Evolutionary conservation across 1,140 invertebrate species (phyloP).

Genomic region (Bombus sibiricus): DNA sequence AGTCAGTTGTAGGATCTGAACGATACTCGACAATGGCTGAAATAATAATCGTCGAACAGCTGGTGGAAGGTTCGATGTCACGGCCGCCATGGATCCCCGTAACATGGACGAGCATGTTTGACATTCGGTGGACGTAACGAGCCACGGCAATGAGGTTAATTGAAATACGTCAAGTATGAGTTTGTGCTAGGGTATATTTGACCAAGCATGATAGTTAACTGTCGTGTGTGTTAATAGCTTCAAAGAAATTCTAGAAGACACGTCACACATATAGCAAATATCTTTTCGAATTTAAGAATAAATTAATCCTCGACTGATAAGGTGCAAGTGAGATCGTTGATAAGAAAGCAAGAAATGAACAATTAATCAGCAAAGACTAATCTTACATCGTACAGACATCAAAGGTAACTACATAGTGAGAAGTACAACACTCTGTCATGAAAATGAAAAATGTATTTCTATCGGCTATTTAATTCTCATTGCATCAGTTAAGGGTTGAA

Average conservation of each 20-base stretch:
- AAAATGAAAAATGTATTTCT: not conserved
- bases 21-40: constrained; percentile 6
- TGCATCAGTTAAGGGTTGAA: not conserved
- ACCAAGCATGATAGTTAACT: not conserved
- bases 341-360: not conserved
- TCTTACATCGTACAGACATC: not conserved
- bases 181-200: constrained; percentile 45
- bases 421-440: not conserved
- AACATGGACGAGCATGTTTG: constrained; percentile 71
- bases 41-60: constrained; percentile 51
- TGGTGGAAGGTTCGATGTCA: constrained; percentile 33
- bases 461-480: not conserved
- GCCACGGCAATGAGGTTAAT: constrained; percentile 77
- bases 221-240: constrained; percentile 55
- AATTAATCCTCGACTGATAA: not conserved
- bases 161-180: constrained; percentile 78
- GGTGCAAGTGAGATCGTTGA: not conserved
- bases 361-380: not conserved
- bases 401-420: not conserved
- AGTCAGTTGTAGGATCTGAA: not conserved
- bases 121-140: constrained; percentile 73
- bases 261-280: too few relatives aligned
- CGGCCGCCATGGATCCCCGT: constrained; percentile 37
- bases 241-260: not conserved
- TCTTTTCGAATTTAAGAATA: not conserved